phyloP scores from a whole-genome alignment of 2,888 invertebrate genomes.

The Pheosia tremula region DNA sequence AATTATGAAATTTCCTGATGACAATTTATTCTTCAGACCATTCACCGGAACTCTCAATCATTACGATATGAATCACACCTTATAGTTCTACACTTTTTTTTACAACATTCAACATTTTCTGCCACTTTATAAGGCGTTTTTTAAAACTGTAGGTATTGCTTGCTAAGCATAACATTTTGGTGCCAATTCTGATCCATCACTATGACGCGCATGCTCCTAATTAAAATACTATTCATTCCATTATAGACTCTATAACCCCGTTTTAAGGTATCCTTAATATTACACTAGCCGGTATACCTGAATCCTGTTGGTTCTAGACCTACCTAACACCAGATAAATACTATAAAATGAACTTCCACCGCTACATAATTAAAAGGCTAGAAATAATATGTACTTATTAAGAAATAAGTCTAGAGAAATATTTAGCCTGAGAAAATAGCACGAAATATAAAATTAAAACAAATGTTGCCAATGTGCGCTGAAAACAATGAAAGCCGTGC shows the following conservation, averaged over 20 bases:
- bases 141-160: no score
- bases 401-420: conserved; percentile 35
- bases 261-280: background rate
- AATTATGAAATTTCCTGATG: conserved; percentile 9
- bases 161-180: no score
- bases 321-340: background rate
- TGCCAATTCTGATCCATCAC: background rate
- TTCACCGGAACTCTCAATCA: conserved; percentile 20
- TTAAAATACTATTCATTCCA: background rate
- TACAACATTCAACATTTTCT: no score
- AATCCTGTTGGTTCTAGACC: background rate
- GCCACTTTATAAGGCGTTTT: no score
- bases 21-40: conserved; percentile 11
- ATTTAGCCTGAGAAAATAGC: conserved; percentile 6
- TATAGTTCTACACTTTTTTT: no score
- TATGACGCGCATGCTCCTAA: background rate
- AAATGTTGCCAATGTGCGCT: conserved; percentile 48
- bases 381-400: conserved; percentile 14
- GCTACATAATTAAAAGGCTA: background rate
- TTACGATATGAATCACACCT: no score
- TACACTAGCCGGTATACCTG: background rate
- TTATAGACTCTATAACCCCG: background rate
- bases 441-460: conserved; percentile 14
- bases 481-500: conserved; percentile 63
- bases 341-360: background rate